phyloP scores from a whole-genome alignment of 2,797 vertebrate genomes.

The Dicrostonyx torquatus region DNA sequence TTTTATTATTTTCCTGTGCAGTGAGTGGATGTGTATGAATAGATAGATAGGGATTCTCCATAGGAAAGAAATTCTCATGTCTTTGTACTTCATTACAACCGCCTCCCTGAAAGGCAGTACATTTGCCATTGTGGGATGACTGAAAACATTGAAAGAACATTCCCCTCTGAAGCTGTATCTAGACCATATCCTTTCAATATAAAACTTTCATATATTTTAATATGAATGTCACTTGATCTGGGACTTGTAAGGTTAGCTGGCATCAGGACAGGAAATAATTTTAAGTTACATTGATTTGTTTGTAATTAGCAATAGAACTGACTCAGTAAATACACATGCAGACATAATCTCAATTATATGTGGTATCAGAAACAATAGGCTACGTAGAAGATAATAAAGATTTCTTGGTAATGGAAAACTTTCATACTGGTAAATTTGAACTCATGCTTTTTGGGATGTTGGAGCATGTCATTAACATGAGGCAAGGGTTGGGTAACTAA shows the following conservation, averaged over 20 bases:
- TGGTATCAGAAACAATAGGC: not conserved
- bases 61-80: not conserved
- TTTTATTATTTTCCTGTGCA: not conserved
- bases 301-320: not conserved
- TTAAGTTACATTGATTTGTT: not conserved
- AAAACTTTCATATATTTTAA: constrained; percentile 13
- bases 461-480: fast-evolving
- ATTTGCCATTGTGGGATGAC: not conserved
- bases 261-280: not conserved
- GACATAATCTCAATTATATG: not conserved
- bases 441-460: not conserved
- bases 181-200: not conserved
- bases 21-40: not conserved
- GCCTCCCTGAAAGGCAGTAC: not conserved
- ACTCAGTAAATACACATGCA: not conserved
- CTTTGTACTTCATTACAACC: not conserved
- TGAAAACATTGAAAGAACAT: not conserved
- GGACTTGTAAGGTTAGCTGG: not conserved
- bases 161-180: not conserved
- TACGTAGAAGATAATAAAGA: not conserved
- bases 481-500: not conserved
- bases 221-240: not conserved
- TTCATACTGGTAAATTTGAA: not conserved
- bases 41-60: not conserved
- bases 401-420: not conserved